Percentiles rank a stretch among this genome's conserved stretches.
These are phyloP conservation scores for Drosophila triauraria DNA, from an alignment of 1,140 invertebrate species.

Conservation along the genomic window DNA sequence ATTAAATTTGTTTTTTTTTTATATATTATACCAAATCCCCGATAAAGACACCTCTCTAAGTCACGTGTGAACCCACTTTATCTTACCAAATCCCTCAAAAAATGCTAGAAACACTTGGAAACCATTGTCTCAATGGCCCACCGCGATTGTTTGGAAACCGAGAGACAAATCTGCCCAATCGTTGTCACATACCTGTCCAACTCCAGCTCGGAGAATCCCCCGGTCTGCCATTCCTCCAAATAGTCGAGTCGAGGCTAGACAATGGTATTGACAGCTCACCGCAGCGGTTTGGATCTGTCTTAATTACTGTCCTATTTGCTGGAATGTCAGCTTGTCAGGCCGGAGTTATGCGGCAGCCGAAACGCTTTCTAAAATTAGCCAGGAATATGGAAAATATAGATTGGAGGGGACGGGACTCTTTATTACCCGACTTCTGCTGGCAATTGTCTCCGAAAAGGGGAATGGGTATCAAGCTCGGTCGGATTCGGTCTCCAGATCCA, in stretches of 20 bases:
- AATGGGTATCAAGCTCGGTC: neutral
- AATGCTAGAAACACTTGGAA: constrained; percentile 3
- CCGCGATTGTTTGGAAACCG: constrained; percentile 21
- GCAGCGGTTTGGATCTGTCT: constrained; percentile 28
- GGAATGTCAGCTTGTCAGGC: constrained; percentile 30
- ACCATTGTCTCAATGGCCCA: constrained; percentile 21
- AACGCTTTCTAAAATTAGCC: constrained; percentile 53
- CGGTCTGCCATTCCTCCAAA: constrained; percentile 9
- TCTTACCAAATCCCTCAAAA: constrained; percentile 5
- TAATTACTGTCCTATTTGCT: constrained; percentile 55
- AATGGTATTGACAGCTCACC: constrained; percentile 40
- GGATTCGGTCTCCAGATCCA: constrained; percentile 8
- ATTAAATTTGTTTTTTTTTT: neutral
- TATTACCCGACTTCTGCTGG: constrained; percentile 23
- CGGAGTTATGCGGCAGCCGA: constrained; percentile 11
- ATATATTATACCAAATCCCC: no score
- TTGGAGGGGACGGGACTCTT: constrained; percentile 3
- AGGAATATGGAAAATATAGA: constrained; percentile 47
- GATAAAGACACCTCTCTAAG: no score
- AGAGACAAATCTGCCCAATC: constrained; percentile 48
- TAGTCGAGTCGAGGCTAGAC: constrained; percentile 29
- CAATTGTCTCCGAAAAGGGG: constrained; percentile 13
- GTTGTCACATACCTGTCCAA: constrained; percentile 50
- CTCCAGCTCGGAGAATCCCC: constrained; percentile 9
- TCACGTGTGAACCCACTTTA: neutral